Percentiles rank a stretch among this genome's conserved stretches.
phyloP scores from a whole-genome alignment of 2,797 vertebrate genomes.

The Lates japonicus region DNA sequence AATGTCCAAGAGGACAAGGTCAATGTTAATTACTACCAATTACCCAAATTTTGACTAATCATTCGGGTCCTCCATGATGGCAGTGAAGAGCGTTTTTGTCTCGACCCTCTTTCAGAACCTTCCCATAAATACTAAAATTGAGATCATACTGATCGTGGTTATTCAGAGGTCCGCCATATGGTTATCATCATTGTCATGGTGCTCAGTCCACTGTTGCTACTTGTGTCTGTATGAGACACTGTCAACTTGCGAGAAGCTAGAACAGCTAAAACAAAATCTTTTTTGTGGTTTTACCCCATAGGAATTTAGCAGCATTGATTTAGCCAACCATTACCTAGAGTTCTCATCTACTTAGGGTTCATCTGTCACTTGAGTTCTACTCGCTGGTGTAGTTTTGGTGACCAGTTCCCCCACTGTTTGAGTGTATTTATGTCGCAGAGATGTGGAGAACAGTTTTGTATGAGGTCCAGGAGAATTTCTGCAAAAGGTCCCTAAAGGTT shows the following conservation, averaged over 20 bases:
- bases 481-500: constrained; percentile 66
- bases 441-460: constrained; percentile 48
- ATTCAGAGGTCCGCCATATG: constrained; percentile 45
- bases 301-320: constrained; percentile 8
- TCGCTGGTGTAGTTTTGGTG: constrained; percentile 14
- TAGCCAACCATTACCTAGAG: constrained; percentile 5
- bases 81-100: constrained; percentile 41
- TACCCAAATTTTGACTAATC: constrained; percentile 73
- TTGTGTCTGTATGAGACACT: constrained; percentile 27
- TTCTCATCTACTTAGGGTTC: constrained; percentile 20
- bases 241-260: not conserved
- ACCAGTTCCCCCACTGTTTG: constrained; percentile 49
- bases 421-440: constrained; percentile 62
- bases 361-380: constrained; percentile 13
- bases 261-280: not conserved
- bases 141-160: constrained; percentile 49
- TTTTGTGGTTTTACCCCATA: not conserved
- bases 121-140: constrained; percentile 38
- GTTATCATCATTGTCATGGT: constrained; percentile 51
- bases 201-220: constrained; percentile 22
- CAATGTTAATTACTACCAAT: constrained; percentile 74
- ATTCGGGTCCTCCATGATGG: constrained; percentile 50
- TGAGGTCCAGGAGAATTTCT: constrained; percentile 61
- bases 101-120: constrained; percentile 51
- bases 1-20: constrained; percentile 68